Evolutionary conservation across 2,888 invertebrate species (phyloP), one percentile per base, ranked within the genome.

Genomic region (Sphaeridia pumilis): DNA sequence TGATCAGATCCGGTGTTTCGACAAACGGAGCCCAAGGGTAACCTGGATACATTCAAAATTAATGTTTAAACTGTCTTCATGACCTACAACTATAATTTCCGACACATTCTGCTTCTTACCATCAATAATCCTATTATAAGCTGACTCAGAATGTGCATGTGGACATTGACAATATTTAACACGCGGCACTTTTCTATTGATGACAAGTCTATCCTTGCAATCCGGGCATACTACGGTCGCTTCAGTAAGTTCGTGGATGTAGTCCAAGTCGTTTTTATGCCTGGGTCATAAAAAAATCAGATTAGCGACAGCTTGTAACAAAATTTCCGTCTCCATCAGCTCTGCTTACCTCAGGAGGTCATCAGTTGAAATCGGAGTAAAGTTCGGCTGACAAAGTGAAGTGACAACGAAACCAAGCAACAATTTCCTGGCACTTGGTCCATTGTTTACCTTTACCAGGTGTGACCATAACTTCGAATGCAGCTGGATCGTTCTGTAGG

Each of bases 11-110:
- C 48, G 82, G 76, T 14, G 83, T 78, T 67, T 86, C 84, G 64
- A 88, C 78, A 67, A 84, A 89, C 0, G 86, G 83, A 48, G 76
- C 74, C 89, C 87, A 87, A 17, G 79, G 76, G 26, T 77, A 76
- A 1, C 70, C 70, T 2, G 66, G 21, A 38, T 5, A 14, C 38
- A 38, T 38, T 38, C 5, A 14, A 14, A 17, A 17, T 38, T 41
- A 41, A 20, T 41, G 12, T 28, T 25, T 17, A 31, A 46, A 31
- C 10, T 28, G 28, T 7, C 31, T 17, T 25, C 46, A 38, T 20
- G 10, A 12, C 4, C 44, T 24, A 20, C 17, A 21, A 17, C 10
- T n/a, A 41, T 41, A 41, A 10, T 10, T n/a, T n/a, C 5, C 14
- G n/a, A 7, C 24, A 28, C 20, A 31, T 17, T 7, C 14, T 5